Evolutionary conservation across 2,888 invertebrate genomes (phyloP).

Genomic region (Eupithecia abbreviata): DNA sequence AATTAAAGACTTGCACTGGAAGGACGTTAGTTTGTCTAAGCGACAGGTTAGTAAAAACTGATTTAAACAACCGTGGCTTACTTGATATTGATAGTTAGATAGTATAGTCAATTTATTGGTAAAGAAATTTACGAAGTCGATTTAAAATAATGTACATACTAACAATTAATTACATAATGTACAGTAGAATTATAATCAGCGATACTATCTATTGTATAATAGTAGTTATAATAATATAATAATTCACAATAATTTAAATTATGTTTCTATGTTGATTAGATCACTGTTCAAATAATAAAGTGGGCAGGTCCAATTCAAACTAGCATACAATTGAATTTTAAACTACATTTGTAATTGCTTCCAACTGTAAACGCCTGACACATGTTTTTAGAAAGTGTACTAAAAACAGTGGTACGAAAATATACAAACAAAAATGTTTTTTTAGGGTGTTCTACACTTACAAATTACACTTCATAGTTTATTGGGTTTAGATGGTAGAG

Average conservation of each 20-base stretch:
- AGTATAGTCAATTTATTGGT: too few relatives aligned
- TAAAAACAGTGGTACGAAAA: neutral
- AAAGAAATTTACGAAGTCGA: too few relatives aligned
- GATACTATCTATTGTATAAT: too few relatives aligned
- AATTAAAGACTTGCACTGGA: slow-evolving; percentile 6
- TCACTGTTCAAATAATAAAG: neutral
- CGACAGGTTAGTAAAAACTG: neutral
- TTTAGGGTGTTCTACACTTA: neutral
- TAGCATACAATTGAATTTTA: neutral
- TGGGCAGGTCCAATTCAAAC: neutral
- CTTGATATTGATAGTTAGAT: neutral
- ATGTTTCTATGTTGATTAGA: neutral
- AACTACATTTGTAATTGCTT: neutral
- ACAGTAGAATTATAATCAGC: too few relatives aligned
- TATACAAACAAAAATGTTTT: neutral
- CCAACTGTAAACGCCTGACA: neutral
- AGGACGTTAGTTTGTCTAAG: neutral
- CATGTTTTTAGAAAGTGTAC: neutral
- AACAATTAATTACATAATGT: too few relatives aligned
- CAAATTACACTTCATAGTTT: neutral
- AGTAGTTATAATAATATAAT: too few relatives aligned
- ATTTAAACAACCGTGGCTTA: neutral
- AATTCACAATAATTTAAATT: too few relatives aligned
- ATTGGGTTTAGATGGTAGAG: neutral
- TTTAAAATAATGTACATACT: too few relatives aligned